phyloP scores from a whole-genome alignment of 37 sponge, comb jelly and placozoan genomes.

The Chondrosia reniformis region DNA sequence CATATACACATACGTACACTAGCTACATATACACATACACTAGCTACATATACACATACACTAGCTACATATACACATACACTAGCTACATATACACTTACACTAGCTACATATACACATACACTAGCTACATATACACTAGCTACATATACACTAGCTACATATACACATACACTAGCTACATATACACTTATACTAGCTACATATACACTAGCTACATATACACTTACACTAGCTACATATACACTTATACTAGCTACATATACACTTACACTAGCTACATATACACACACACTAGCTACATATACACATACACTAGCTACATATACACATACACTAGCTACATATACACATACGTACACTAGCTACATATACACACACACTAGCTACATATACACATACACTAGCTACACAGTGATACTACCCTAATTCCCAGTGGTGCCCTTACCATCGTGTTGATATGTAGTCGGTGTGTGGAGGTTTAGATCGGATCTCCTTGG shows the following conservation, averaged over 20 bases:
- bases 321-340: neutral
- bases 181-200: neutral
- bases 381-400: no score
- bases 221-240: neutral
- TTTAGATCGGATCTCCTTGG: slow-evolving; percentile 90
- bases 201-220: neutral
- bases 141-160: neutral
- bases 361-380: no score
- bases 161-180: neutral
- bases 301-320: neutral
- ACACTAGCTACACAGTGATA: no score
- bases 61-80: neutral
- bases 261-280: no score
- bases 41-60: neutral
- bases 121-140: neutral
- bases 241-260: no score
- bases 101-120: neutral
- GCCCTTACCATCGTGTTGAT: slow-evolving; percentile 87
- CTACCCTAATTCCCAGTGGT: no score
- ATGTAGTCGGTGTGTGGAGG: slow-evolving; percentile 99
- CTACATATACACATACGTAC: no score
- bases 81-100: neutral
- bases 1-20: slow-evolving; percentile 10
- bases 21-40: neutral
- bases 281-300: no score